Evolutionary conservation across 2,888 invertebrate genomes (phyloP).

Genomic region (Cryptus viduatorius): DNA sequence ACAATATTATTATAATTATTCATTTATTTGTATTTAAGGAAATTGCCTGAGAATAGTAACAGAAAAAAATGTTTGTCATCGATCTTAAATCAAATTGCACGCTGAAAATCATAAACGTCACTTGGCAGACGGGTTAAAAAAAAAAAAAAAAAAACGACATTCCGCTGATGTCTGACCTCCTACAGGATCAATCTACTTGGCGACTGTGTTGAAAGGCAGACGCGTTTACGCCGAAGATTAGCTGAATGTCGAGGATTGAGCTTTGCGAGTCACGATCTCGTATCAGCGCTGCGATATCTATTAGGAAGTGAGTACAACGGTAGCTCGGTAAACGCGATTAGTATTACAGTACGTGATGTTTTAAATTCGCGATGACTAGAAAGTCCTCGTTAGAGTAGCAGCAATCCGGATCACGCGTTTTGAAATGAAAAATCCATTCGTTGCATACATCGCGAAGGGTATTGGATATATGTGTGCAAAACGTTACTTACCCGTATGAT

Average conservation of each 20-base stretch:
- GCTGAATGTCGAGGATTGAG: constrained; percentile 35
- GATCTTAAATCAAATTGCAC: neutral
- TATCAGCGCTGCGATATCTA: constrained; percentile 29
- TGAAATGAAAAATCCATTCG: constrained; percentile 59
- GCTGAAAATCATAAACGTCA: neutral
- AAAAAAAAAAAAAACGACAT: constrained; percentile 22
- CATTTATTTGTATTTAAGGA: no score
- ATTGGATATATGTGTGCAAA: neutral
- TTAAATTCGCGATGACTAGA: constrained; percentile 57
- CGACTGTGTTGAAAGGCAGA: neutral
- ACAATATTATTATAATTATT: no score
- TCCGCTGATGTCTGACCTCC: constrained; percentile 59
- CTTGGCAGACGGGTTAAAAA: neutral
- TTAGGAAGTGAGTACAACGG: constrained; percentile 45
- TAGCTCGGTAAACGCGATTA: constrained; percentile 32
- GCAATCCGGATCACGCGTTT: constrained; percentile 68
- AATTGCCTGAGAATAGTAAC: no score
- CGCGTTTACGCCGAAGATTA: neutral
- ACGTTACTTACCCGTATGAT: neutral
- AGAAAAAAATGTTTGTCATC: no score
- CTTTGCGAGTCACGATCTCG: constrained; percentile 26
- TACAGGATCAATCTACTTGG: constrained; percentile 63
- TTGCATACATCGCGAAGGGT: neutral
- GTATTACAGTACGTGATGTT: neutral
- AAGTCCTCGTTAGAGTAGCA: constrained; percentile 38